A percentile compares a stretch with the other conserved stretches of the same genome.
phyloP scores from a whole-genome alignment of 2,888 invertebrate genomes.

The Autographa gamma region DNA sequence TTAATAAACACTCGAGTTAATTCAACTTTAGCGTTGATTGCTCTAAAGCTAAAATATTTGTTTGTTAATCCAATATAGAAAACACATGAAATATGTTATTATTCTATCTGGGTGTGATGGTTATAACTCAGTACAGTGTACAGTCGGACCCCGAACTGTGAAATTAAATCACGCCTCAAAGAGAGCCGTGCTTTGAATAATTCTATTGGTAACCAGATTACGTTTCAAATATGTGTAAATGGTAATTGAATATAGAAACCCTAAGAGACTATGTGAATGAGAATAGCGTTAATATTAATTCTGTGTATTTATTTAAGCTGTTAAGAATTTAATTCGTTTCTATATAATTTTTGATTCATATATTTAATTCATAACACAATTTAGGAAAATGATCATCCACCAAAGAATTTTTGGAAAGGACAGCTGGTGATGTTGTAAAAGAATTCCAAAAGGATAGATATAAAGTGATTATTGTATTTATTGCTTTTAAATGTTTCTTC shows the following conservation, averaged over 20 bases:
- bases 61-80: slow-evolving; percentile 9
- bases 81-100: slow-evolving; percentile 40
- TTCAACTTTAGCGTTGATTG: too few relatives aligned
- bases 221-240: slow-evolving; percentile 57
- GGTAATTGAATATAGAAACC: slow-evolving; percentile 49
- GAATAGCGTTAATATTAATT: neutral
- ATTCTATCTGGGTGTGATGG: slow-evolving; percentile 47
- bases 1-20: too few relatives aligned
- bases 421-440: too few relatives aligned
- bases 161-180: slow-evolving; percentile 62
- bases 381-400: too few relatives aligned
- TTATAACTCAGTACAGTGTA: slow-evolving; percentile 51
- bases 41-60: too few relatives aligned
- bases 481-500: too few relatives aligned
- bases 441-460: too few relatives aligned
- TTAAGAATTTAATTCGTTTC: neutral
- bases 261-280: slow-evolving; percentile 11
- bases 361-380: too few relatives aligned
- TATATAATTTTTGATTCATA: too few relatives aligned
- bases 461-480: too few relatives aligned
- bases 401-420: too few relatives aligned
- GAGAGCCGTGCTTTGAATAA: slow-evolving; percentile 57
- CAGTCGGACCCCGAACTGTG: slow-evolving; percentile 42
- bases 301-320: neutral
- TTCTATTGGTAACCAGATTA: slow-evolving; percentile 45